Conservation (phyloP, 2,113 vertebrate genomes). For the Odontophorus gujanensis region DNA sequence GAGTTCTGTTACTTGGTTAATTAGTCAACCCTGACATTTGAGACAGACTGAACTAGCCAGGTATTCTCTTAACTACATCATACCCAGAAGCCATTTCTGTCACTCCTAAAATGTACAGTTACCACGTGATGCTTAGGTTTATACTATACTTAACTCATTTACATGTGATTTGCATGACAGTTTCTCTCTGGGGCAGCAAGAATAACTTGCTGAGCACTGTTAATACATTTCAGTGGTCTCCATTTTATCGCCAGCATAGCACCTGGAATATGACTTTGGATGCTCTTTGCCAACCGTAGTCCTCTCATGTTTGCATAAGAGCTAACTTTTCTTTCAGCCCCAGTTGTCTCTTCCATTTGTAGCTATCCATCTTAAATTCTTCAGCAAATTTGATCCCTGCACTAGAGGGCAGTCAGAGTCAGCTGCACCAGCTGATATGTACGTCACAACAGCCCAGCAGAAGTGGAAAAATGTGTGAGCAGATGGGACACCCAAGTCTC, state of each 20-base stretch:
- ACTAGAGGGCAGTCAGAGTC: constrained; percentile 66
- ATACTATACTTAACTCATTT: background rate
- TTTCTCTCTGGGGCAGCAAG: background rate
- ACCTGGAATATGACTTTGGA: background rate
- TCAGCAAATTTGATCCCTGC: constrained; percentile 41
- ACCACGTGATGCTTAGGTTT: background rate
- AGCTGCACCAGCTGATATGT: constrained; percentile 33
- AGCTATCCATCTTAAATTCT: background rate
- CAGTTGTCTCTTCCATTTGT: background rate
- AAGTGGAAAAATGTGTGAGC: background rate
- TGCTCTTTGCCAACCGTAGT: background rate
- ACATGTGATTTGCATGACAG: background rate
- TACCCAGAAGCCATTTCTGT: background rate
- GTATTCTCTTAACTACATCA: background rate
- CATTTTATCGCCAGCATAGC: background rate
- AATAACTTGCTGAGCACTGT: background rate
- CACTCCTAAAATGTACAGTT: background rate
- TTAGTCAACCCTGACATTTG: background rate
- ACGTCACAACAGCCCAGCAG: background rate
- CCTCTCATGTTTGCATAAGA: background rate
- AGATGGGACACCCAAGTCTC: background rate
- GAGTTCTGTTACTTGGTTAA: constrained; percentile 6
- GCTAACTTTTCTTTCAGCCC: background rate
- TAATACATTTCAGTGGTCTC: background rate
- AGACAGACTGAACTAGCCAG: background rate